These are phyloP conservation scores for Austrofundulus limnaeus DNA, from an alignment of 2,113 vertebrate species.

Conservation along the genomic window DNA sequence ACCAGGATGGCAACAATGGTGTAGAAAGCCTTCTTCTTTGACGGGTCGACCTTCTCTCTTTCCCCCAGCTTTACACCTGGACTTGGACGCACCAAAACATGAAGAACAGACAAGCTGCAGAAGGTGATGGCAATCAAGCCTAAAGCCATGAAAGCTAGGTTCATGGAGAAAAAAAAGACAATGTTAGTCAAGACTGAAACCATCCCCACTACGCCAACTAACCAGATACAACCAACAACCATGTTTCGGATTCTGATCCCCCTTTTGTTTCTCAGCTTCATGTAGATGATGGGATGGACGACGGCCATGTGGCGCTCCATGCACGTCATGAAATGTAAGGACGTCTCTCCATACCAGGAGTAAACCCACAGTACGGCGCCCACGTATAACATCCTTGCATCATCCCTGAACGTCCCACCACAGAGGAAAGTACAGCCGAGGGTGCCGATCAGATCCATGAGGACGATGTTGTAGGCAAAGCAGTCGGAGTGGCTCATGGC, in stretches of 20 bases:
- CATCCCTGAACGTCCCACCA: neutral
- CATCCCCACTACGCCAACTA: neutral
- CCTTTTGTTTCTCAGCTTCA: neutral
- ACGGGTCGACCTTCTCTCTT: neutral
- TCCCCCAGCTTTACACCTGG: neutral
- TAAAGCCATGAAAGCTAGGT: too few relatives aligned
- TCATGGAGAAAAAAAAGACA: too few relatives aligned
- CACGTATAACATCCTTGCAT: too few relatives aligned
- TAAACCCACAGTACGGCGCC: accelerated
- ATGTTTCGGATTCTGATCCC: slow-evolving; percentile 9
- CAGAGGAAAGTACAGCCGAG: neutral
- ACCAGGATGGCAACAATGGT: neutral
- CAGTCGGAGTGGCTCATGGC: neutral
- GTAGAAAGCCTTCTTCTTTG: neutral
- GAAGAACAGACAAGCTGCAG: neutral
- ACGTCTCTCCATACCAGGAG: neutral
- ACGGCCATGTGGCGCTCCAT: slow-evolving; percentile 18
- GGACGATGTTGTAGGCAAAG: slow-evolving; percentile 2
- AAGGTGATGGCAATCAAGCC: too few relatives aligned
- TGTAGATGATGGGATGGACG: slow-evolving; percentile 4
- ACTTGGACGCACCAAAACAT: neutral
- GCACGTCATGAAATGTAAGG: slow-evolving; percentile 7
- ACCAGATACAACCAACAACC: neutral
- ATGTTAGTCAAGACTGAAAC: too few relatives aligned
- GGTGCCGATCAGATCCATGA: neutral